Percentiles rank a stretch among this genome's conserved stretches.
Evolutionary conservation across 2,888 invertebrate genomes (phyloP).

Genomic region (Phyto melanocephala): DNA sequence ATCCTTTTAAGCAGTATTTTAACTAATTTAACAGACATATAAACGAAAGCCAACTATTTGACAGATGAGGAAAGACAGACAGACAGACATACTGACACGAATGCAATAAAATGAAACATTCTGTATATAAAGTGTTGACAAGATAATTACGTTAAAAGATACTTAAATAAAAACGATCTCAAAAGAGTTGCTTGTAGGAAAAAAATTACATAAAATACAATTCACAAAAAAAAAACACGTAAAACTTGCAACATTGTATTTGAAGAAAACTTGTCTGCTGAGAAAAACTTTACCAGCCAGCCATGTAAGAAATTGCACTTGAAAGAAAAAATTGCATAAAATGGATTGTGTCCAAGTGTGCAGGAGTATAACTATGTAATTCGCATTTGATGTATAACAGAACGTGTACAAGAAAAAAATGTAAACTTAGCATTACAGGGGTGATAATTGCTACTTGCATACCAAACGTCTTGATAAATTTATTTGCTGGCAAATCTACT

Average conservation of each 20-base stretch:
- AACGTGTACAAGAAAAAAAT: slow-evolving; percentile 7
- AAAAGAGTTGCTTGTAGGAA: neutral
- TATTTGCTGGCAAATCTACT: slow-evolving; percentile 1
- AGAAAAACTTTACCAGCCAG: slow-evolving; percentile 4
- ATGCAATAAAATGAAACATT: slow-evolving; percentile 52
- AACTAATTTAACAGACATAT: slow-evolving; percentile 16
- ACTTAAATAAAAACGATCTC: slow-evolving; percentile 55
- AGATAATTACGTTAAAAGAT: slow-evolving; percentile 64
- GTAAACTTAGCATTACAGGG: slow-evolving; percentile 52
- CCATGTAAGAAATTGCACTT: neutral
- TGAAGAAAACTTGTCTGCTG: neutral
- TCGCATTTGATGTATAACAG: neutral
- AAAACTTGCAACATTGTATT: slow-evolving; percentile 29
- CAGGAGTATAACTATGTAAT: slow-evolving; percentile 4
- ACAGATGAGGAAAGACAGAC: slow-evolving; percentile 55
- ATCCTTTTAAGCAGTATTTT: slow-evolving; percentile 39
- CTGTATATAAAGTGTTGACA: slow-evolving; percentile 64
- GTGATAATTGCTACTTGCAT: slow-evolving; percentile 53
- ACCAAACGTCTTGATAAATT: slow-evolving; percentile 18
- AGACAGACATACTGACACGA: slow-evolving; percentile 54
- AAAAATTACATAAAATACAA: slow-evolving; percentile 18
- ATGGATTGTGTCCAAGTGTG: neutral
- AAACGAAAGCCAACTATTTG: slow-evolving; percentile 30
- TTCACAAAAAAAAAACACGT: neutral
- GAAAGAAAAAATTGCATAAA: neutral